Evolutionary conservation across 1,140 invertebrate genomes (phyloP).

Genomic region (Ruditapes philippinarum): DNA sequence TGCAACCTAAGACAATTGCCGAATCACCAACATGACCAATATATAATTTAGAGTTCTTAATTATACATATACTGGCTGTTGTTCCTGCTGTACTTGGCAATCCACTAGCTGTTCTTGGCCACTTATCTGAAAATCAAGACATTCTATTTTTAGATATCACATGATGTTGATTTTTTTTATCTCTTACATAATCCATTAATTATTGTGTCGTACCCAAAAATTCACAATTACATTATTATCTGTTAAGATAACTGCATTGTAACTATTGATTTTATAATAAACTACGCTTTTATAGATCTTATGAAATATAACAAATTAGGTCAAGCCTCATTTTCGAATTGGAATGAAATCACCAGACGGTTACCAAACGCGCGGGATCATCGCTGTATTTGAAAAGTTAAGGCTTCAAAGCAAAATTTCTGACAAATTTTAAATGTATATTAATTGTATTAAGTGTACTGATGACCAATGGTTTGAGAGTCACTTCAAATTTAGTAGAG

Average conservation of each 20-base stretch:
- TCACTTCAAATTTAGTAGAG: background rate
- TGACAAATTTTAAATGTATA: background rate
- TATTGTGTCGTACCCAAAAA: no score
- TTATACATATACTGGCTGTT: slow-evolving; percentile 98
- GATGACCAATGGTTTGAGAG: background rate
- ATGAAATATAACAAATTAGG: slow-evolving; percentile 39
- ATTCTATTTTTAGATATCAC: slow-evolving; percentile 30
- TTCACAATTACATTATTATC: no score
- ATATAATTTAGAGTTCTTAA: slow-evolving; percentile 97
- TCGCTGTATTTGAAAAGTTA: background rate
- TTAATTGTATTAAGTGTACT: background rate
- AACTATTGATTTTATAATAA: background rate
- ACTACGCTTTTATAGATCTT: slow-evolving; percentile 9
- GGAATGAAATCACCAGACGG: slow-evolving; percentile 20
- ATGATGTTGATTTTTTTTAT: slow-evolving; percentile 19
- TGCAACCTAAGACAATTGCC: slow-evolving; percentile 94
- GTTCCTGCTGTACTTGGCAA: slow-evolving; percentile 98
- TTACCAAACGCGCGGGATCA: slow-evolving; percentile 42
- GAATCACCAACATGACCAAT: slow-evolving; percentile 99
- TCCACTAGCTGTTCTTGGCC: slow-evolving; percentile 97
- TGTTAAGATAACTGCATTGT: no score
- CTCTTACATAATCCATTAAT: no score
- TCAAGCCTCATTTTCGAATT: slow-evolving; percentile 33
- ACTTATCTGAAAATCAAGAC: slow-evolving; percentile 87
- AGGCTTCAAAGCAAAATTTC: background rate